phyloP scores from a whole-genome alignment of 2,797 vertebrate genomes.

The Sebastes trivittatus region DNA sequence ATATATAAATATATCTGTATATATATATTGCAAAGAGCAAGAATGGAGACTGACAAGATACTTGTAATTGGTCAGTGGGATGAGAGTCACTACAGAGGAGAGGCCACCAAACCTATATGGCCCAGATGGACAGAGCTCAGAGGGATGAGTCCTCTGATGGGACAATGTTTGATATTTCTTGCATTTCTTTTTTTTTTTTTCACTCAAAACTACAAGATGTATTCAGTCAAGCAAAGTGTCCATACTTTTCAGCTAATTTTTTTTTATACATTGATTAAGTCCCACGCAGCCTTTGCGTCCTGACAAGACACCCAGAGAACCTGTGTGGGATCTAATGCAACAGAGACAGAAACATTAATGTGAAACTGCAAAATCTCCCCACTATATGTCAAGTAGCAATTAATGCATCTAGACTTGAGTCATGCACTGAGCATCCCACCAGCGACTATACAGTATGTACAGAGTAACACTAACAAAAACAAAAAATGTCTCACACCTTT shows the following conservation, averaged over 20 bases:
- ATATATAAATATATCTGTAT: accelerated
- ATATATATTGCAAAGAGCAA: not conserved
- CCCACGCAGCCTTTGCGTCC: slow-evolving; percentile 13
- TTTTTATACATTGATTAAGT: not conserved
- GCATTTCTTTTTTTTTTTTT: not conserved
- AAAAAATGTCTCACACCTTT: slow-evolving; percentile 55
- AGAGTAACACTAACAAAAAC: slow-evolving; percentile 63
- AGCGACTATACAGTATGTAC: slow-evolving; percentile 62
- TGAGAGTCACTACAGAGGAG: slow-evolving; percentile 4
- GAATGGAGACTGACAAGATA: slow-evolving; percentile 9
- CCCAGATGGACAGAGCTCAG: slow-evolving; percentile 29
- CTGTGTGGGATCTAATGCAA: slow-evolving; percentile 26
- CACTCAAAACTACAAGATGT: not conserved
- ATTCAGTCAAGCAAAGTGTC: not conserved
- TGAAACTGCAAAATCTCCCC: slow-evolving; percentile 31
- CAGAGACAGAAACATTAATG: slow-evolving; percentile 26
- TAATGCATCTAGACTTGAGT: slow-evolving; percentile 46
- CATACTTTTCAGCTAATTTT: not conserved
- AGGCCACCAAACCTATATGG: slow-evolving; percentile 17
- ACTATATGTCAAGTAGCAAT: slow-evolving; percentile 41
- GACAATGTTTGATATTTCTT: slow-evolving; percentile 22
- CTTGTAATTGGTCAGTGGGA: slow-evolving; percentile 2
- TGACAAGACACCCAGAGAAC: slow-evolving; percentile 26
- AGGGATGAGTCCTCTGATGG: slow-evolving; percentile 4
- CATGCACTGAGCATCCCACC: slow-evolving; percentile 69